Base-by-base conservation (phyloP, 1,140 invertebrate genomes). In the Pseudomyrmex concolor region DNA sequence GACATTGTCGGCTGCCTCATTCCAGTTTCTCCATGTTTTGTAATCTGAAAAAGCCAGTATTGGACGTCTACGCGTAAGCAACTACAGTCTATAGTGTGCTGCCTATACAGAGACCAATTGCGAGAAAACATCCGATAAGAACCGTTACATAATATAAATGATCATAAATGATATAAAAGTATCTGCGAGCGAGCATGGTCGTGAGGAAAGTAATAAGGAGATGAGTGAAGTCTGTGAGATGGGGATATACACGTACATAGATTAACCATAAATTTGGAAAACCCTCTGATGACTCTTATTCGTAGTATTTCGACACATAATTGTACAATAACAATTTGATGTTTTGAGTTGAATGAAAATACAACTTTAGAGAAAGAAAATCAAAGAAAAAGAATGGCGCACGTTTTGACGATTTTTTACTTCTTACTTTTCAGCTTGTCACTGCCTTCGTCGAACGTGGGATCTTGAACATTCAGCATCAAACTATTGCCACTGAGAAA, bases 391-490 rank as follows among this genome's bases (percentile, higher is more conserved):
- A 70, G 55, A 71, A 43, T 60, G 51, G 50, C 19, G 43, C 34
- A 48, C 25, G 34, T 22, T 71, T 59, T 59, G 66, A 70, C 43
- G 43, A 68, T 34, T 48, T 7, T 91, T 94, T 93, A 95, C 94
- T 96, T 96, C 96, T 97, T 97, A 96, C 96, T 97, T 95, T 97
- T 97, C 89, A 97, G 94, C 95, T 97, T 98, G 88, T 98, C 96
- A 83, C 97, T 96, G 74, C 96, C 95, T 89, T 97, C 97, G 92
- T 99, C 98, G 93, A 99, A 99, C 84, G 97, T 96, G 66, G 97
- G 96, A 93, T 99, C 98, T 92, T 97, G 97, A 91, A 99, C 97
- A 93, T 99, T 99, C 92, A 99, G 95, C 99, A 99, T 99, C 77
- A 99, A 95, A 90, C 97, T 97, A 91, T 97, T 97, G 62, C 98